These are phyloP conservation scores for Clarias laeviceps DNA, from an alignment of 2,797 vertebrate species.

Conservation along the genomic window DNA sequence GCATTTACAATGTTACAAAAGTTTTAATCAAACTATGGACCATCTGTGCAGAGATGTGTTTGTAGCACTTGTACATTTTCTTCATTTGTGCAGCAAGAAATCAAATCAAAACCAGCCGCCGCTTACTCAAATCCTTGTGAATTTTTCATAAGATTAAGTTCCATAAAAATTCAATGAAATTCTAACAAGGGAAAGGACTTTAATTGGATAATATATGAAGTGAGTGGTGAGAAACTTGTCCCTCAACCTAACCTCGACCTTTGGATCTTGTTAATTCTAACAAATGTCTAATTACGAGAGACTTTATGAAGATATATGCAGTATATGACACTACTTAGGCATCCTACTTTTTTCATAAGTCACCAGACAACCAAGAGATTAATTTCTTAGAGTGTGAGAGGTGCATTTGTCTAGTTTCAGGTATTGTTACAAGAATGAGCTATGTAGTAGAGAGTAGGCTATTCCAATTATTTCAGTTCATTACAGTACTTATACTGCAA, in stretches of 20 bases:
- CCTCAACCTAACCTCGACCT: neutral
- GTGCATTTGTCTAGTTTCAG: neutral
- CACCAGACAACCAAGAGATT: neutral
- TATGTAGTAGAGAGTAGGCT: neutral
- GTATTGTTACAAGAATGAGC: neutral
- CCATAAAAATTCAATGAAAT: neutral
- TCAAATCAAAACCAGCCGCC: neutral
- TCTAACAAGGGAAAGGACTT: neutral
- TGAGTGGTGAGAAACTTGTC: neutral
- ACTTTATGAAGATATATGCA: neutral
- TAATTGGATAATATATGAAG: slow-evolving; percentile 2
- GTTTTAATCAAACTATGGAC: slow-evolving; percentile 12
- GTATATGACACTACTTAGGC: neutral
- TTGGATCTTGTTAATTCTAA: neutral
- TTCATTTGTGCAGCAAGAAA: neutral
- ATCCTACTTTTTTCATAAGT: neutral
- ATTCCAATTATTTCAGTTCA: neutral
- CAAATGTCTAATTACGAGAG: neutral
- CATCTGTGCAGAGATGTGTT: slow-evolving; percentile 7
- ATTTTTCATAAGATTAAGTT: neutral
- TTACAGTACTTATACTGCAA: neutral
- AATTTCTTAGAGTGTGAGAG: neutral
- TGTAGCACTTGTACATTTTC: slow-evolving; percentile 4
- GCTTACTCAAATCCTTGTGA: neutral
- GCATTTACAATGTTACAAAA: neutral